These are phyloP conservation scores for Eristalinus aeneus DNA, from an alignment of 2,888 invertebrate genomes.

Conservation along the genomic window DNA sequence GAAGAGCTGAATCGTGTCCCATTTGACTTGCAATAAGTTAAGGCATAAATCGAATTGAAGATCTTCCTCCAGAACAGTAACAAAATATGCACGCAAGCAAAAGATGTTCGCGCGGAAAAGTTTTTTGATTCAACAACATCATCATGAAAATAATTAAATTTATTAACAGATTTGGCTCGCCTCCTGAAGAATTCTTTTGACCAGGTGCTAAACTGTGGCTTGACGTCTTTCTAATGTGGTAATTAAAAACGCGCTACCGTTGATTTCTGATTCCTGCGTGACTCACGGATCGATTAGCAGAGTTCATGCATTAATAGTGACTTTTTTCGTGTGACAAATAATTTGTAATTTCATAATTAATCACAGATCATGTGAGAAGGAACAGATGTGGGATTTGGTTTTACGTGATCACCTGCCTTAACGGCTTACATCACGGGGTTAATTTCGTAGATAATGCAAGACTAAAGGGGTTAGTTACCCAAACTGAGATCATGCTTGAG, in stretches of 20 bases:
- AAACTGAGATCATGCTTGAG: too few relatives aligned
- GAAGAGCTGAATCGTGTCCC: background rate
- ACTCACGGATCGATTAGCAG: background rate
- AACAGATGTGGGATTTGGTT: too few relatives aligned
- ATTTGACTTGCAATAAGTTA: background rate
- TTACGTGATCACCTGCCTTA: too few relatives aligned
- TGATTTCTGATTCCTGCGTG: background rate
- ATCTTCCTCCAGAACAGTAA: background rate
- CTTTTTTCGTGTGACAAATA: too few relatives aligned
- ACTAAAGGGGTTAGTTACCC: too few relatives aligned
- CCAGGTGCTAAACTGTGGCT: background rate
- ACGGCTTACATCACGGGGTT: too few relatives aligned
- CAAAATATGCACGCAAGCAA: background rate
- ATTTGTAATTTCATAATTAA: too few relatives aligned
- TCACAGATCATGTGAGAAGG: too few relatives aligned
- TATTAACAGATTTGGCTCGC: background rate
- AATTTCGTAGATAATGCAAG: too few relatives aligned
- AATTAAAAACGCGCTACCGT: background rate
- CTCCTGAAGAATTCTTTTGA: background rate
- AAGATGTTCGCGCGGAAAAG: background rate
- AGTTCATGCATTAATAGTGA: background rate
- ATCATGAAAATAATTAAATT: background rate
- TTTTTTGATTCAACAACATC: background rate
- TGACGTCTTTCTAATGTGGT: background rate
- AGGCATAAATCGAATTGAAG: background rate